Evolutionary conservation across 2,888 invertebrate genomes (phyloP), one percentile per base, ranked within the genome.

Genomic region (Glomeris marginata): DNA sequence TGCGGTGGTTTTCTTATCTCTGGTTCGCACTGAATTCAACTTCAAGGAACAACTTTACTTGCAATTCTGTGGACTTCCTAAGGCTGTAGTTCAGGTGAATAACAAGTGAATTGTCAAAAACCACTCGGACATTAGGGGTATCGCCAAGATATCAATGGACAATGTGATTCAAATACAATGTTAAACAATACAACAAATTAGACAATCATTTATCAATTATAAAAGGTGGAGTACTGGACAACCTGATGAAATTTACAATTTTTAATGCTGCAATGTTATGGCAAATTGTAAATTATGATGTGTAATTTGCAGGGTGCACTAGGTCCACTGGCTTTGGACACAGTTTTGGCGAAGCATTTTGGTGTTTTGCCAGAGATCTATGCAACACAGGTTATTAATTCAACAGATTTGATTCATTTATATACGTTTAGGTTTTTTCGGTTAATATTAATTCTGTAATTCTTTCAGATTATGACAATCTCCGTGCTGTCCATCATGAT

Each of bases 11-110:
- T 64, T 65, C 54, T 51, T 67, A n/a, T 61, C 64, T 2, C 66
- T 70, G 2, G 56, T 62, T 41, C 78, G 85, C 6, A 83, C 85
- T 58, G 81, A 80, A 56, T 72, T 94, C 46, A 91, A 84, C 66
- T 69, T 80, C 55, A 88, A 82, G 65, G 95, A 97, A 65, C 87
- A 86, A 61, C 72, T 91, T 55, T 97, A 95, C 66, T 82, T 92
- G 15, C 80, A 90, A 0, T 68, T 95, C 4, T 78, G 92, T 0
- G 91, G 90, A 83, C 83, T 94, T 78, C 86, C 94, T 1, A 97
- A 97, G 69, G 95, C 94, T 5, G 94, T 95, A n/a, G 94, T 95
- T 0, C 94, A 90, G 74, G 83, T 77, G 48, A 38, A 5, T 28
- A 28, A 28, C 28, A 28, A 28, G 28, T 28, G n/a, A n/a, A n/a